These are phyloP conservation scores for Lepus townsendii DNA, from an alignment of 2,797 vertebrate genomes.

Conservation along the genomic window DNA sequence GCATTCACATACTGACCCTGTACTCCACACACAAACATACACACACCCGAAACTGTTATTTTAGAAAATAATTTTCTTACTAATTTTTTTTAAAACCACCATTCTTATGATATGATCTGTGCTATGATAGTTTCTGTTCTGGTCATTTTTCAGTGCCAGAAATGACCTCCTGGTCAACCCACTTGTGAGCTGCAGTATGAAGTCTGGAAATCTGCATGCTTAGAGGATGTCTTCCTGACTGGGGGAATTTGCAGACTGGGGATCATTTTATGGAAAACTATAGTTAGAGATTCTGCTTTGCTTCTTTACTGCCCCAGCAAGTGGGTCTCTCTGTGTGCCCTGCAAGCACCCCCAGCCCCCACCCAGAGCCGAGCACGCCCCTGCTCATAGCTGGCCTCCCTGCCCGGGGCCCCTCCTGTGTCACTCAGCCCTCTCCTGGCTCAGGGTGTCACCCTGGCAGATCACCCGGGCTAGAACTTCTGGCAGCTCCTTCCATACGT, in stretches of 20 bases:
- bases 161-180: not conserved
- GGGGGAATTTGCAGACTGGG: not conserved
- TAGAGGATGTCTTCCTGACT: not conserved
- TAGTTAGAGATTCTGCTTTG: not conserved
- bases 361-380: not conserved
- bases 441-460: not conserved
- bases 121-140: not conserved
- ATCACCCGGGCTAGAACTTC: not conserved
- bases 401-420: no score
- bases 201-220: not conserved
- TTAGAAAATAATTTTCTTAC: not conserved
- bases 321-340: not conserved
- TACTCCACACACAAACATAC: not conserved
- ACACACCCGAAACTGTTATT: not conserved
- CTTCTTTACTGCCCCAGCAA: not conserved
- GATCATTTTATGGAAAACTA: not conserved
- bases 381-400: not conserved
- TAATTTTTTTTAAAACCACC: not conserved
- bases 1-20: not conserved
- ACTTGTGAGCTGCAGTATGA: not conserved
- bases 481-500: rapidly evolving
- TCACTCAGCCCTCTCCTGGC: not conserved
- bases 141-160: not conserved
- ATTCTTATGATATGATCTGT: not conserved
- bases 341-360: not conserved